These are phyloP conservation scores for Polymixis lichenea DNA, from an alignment of 2,888 invertebrate species.

Conservation along the genomic window DNA sequence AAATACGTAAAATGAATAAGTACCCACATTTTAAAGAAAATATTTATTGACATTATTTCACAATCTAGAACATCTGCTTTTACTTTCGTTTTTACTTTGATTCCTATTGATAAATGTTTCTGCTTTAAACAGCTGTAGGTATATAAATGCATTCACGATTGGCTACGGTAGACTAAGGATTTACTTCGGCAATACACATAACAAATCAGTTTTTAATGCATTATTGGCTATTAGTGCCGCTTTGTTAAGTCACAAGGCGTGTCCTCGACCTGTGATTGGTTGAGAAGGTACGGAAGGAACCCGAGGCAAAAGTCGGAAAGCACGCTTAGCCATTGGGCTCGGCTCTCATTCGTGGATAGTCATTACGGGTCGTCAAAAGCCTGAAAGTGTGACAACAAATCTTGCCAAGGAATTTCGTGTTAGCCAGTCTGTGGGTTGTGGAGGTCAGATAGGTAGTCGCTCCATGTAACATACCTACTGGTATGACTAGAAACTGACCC, in stretches of 20 bases:
- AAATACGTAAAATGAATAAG: not conserved
- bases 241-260: constrained; percentile 1
- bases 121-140: constrained; percentile 8
- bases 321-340: too few relatives aligned
- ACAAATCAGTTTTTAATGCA: constrained; percentile 50
- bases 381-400: too few relatives aligned
- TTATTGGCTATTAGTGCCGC: constrained; percentile 27
- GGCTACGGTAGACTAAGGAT: constrained; percentile 10
- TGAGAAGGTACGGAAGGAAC: not conserved
- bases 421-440: too few relatives aligned
- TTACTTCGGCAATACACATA: constrained; percentile 25
- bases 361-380: too few relatives aligned
- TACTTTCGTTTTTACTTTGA: not conserved
- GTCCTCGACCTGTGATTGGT: not conserved
- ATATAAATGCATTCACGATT: constrained; percentile 30
- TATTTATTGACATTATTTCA: not conserved
- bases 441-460: too few relatives aligned
- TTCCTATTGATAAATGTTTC: not conserved
- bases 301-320: too few relatives aligned
- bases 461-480: too few relatives aligned
- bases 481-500: too few relatives aligned
- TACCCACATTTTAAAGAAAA: not conserved
- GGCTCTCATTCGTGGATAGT: too few relatives aligned
- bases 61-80: not conserved
- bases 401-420: too few relatives aligned